Conservation (phyloP, 2,888 invertebrate genomes). For the Nemotelus pantherinus region DNA sequence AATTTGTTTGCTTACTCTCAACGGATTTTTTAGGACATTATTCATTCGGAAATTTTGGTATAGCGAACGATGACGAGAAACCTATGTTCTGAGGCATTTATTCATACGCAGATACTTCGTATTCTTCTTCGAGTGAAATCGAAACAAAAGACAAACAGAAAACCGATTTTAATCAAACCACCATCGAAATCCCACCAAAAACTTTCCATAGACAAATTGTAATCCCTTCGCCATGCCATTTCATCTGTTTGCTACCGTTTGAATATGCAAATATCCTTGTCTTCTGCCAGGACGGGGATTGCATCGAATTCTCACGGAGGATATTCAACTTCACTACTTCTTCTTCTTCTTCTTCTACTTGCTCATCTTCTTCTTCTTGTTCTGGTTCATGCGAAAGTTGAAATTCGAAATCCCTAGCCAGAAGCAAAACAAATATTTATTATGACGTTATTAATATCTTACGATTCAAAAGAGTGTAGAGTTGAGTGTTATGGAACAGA, state of each 20-base stretch:
- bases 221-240: background rate
- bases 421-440: background rate
- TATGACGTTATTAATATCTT: background rate
- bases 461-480: background rate
- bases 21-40: too few species aligned
- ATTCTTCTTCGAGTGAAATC: too few species aligned
- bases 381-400: too few species aligned
- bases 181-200: background rate
- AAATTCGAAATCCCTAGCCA: background rate
- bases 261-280: slow-evolving; percentile 8
- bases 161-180: background rate
- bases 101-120: too few species aligned
- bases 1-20: too few species aligned
- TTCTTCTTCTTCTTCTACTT: too few species aligned
- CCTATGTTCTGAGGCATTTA: too few species aligned
- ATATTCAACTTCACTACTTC: too few species aligned
- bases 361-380: too few species aligned
- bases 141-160: background rate
- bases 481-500: too few species aligned
- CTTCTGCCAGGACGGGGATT: background rate
- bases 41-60: too few species aligned
- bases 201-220: background rate
- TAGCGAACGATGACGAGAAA: too few species aligned
- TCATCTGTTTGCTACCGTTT: slow-evolving; percentile 12
- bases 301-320: background rate